Evolutionary conservation across 64 coral and sea anemone species (phyloP).

Genomic region (Platygyra sinensis): DNA sequence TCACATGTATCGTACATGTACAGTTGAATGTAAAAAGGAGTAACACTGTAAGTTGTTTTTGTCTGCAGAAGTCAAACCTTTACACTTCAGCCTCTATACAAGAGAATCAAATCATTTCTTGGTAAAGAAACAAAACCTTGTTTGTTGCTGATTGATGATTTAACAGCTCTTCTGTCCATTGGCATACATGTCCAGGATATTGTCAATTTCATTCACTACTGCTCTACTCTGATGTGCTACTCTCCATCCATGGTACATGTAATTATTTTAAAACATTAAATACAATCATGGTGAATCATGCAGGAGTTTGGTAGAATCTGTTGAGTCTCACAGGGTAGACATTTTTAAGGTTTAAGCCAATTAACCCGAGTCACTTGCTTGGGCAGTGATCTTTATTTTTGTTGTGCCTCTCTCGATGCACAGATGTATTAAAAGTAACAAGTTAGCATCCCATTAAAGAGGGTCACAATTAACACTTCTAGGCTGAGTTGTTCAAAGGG

Average conservation of each 20-base stretch:
- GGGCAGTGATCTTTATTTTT: no score
- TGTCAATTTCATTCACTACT: slow-evolving; percentile 58
- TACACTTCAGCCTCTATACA: slow-evolving; percentile 50
- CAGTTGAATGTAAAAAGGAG: not conserved
- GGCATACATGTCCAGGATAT: slow-evolving; percentile 48
- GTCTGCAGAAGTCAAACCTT: slow-evolving; percentile 32
- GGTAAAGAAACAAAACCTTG: slow-evolving; percentile 22
- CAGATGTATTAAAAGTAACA: no score
- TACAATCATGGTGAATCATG: no score
- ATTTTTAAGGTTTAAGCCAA: no score
- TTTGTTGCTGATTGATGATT: slow-evolving; percentile 67
- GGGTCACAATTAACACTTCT: no score
- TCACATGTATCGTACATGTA: not conserved
- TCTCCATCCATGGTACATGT: slow-evolving; percentile 27
- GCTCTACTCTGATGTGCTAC: slow-evolving; percentile 51
- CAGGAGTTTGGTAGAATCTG: no score
- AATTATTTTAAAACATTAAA: not conserved
- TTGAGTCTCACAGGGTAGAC: no score
- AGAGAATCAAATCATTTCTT: slow-evolving; percentile 30
- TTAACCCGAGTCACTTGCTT: no score
- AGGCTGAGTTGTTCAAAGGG: no score
- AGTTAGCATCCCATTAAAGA: no score
- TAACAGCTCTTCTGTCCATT: slow-evolving; percentile 42
- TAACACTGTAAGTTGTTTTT: not conserved
- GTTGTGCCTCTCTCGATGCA: no score